Evolutionary conservation across 2,113 vertebrate species (phyloP), one percentile per base, ranked within the genome.

Genomic region (Apteryx mantelli): DNA sequence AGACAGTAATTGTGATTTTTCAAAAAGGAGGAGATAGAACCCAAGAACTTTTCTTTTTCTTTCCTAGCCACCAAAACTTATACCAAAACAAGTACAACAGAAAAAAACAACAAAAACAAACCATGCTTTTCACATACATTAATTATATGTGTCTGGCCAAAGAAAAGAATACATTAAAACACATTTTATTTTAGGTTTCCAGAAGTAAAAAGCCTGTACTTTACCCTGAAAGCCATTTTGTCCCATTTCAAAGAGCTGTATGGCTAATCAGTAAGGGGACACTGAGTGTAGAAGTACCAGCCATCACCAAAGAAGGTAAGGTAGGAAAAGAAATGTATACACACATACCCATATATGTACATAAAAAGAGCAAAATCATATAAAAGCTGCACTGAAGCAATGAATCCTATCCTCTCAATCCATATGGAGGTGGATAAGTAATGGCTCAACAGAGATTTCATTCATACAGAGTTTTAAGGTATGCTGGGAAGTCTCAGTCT

Each of bases 401-500:
- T 84, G 86, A 97, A 82, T 93, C 56, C 91, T 93, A 70, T n/a
- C 82, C 95, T 86, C 90, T 90, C 52, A 61, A 89, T 95, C 94
- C 91, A 56, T 19, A 91, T 63, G 76, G 63, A 92, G 78, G 46
- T 86, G 71, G 76, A 82, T 91, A 93, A 96, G 95, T 83, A 79
- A 96, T 28, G 28, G 75, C 83, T 86, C 74, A 84, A 97, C 60
- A 75, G 96, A 97, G 86, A 91, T 89, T 81, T 93, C 89, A 73
- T 96, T 96, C 96, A 95, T 83, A 76, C 64, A 64, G 73, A 91
- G 73, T 74, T 87, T 75, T 46, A 58, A 79, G 61, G 95, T 95
- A 95, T 84, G 79, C 94, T 48, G 83, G 93, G 97, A 97, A 96
- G 92, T 80, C 91, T 93, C 89, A 69, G 71, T 53, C 89, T 71